Evolutionary conservation across 2,888 invertebrate genomes (phyloP).

Genomic region (Leptothorax acervorum): DNA sequence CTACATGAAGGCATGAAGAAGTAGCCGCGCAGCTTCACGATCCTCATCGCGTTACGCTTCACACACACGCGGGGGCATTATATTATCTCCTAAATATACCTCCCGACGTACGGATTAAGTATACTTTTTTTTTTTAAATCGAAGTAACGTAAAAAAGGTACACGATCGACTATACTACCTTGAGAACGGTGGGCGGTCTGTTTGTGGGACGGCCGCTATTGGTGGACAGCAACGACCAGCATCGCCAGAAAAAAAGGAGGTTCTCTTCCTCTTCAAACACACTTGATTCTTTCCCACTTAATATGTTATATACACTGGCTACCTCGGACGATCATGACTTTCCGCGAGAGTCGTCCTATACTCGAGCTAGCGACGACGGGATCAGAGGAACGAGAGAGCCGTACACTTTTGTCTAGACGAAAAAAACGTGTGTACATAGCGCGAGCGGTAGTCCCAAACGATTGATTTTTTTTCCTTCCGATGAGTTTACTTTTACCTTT

Average conservation of each 20-base stretch:
- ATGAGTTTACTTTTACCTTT: constrained; percentile 16
- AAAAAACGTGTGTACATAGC: constrained; percentile 26
- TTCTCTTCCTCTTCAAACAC: constrained; percentile 61
- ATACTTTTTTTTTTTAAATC: constrained; percentile 70
- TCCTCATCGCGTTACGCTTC: constrained; percentile 55
- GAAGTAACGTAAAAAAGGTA: constrained; percentile 76
- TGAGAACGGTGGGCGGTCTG: constrained; percentile 76
- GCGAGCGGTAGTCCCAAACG: constrained; percentile 14
- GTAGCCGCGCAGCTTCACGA: constrained; percentile 41
- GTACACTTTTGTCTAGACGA: constrained; percentile 24
- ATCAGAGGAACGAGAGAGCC: constrained; percentile 5
- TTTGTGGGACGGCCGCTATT: constrained; percentile 83
- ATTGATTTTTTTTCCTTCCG: constrained; percentile 4
- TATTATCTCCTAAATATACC: constrained; percentile 70
- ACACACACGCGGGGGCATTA: constrained; percentile 57
- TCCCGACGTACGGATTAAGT: constrained; percentile 73
- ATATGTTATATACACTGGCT: constrained; percentile 75
- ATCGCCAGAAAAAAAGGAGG: constrained; percentile 82
- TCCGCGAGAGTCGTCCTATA: constrained; percentile 34
- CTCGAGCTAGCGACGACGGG: constrained; percentile 22
- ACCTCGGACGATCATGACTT: constrained; percentile 61
- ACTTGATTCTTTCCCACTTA: constrained; percentile 73
- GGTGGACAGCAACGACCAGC: constrained; percentile 85
- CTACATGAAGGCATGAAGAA: constrained; percentile 16
- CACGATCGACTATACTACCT: constrained; percentile 76